Conservation (phyloP, 2,113 vertebrate species). For the Sialia sialis region DNA sequence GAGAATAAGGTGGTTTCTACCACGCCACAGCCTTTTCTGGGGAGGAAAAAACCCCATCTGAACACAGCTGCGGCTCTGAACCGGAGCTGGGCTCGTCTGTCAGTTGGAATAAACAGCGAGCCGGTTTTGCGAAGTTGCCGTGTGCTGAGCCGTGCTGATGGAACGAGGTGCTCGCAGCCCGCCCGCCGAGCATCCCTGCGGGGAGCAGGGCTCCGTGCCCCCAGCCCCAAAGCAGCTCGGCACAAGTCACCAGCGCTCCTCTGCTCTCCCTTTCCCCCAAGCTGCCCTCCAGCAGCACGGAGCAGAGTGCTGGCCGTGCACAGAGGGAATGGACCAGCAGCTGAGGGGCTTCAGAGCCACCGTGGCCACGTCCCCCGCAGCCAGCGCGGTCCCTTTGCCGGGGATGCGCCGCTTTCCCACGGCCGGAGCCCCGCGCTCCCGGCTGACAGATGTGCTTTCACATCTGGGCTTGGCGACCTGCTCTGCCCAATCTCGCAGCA, state of each 20-base stretch:
- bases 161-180: neutral
- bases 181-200: neutral
- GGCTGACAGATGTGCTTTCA: neutral
- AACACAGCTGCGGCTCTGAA: neutral
- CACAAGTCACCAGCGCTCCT: neutral
- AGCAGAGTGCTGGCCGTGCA: accelerated
- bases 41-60: neutral
- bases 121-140: neutral
- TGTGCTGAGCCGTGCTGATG: neutral
- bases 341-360: neutral
- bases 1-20: neutral
- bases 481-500: neutral
- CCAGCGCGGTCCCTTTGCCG: neutral
- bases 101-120: neutral
- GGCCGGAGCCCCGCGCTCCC: neutral
- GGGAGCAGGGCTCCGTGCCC: neutral
- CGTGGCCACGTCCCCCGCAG: neutral
- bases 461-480: neutral
- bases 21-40: neutral
- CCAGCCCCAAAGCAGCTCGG: neutral
- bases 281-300: neutral
- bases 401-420: neutral
- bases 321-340: neutral
- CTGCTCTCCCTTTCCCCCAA: neutral
- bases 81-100: neutral